These are phyloP conservation scores for Dipodomys merriami DNA, from an alignment of 2,113 vertebrate genomes.

Conservation along the genomic window DNA sequence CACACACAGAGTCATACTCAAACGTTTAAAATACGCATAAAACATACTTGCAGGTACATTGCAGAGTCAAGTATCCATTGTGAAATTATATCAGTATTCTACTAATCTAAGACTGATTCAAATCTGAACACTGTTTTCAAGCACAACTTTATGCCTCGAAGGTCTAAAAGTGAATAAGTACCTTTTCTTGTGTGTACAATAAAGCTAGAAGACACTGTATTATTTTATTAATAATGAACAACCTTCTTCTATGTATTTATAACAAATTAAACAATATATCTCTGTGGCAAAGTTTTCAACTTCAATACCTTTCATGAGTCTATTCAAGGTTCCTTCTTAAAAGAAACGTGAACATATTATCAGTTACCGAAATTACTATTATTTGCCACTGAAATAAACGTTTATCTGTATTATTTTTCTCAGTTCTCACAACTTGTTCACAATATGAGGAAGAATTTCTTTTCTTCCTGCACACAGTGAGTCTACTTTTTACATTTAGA, in stretches of 20 bases:
- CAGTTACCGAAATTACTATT: not conserved
- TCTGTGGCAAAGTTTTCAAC: too few species aligned
- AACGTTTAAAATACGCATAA: not conserved
- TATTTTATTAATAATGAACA: not conserved
- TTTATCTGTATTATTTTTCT: not conserved
- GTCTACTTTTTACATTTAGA: not conserved
- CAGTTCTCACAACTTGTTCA: not conserved
- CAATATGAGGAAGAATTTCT: too few species aligned
- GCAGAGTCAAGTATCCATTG: not conserved
- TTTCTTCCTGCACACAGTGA: not conserved
- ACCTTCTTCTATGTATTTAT: not conserved
- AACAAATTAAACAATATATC: not conserved
- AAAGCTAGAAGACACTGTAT: not conserved
- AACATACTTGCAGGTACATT: not conserved
- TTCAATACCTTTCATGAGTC: not conserved
- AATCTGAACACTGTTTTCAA: not conserved
- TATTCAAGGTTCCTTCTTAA: not conserved
- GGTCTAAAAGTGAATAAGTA: not conserved
- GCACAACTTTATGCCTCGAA: not conserved
- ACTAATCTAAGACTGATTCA: not conserved
- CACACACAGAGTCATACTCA: not conserved
- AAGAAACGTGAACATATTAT: not conserved
- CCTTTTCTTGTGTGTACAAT: not conserved
- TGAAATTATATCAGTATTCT: not conserved
- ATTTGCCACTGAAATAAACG: not conserved